Evolutionary conservation across 2,113 vertebrate species (phyloP).

Genomic region (Lathamus discolor): DNA sequence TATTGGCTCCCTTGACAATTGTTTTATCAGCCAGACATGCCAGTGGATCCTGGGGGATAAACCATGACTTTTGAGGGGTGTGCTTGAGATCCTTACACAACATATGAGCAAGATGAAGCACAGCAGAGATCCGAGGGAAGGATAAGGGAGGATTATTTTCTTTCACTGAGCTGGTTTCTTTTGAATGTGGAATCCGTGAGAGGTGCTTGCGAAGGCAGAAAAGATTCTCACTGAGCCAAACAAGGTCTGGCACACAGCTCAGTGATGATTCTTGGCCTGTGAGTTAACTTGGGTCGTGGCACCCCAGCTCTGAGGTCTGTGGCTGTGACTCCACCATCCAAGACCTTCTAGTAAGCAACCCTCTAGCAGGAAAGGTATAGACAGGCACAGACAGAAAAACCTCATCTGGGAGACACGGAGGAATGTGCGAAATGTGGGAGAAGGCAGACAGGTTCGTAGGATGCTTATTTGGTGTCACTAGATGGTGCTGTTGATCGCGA

Average conservation of each 20-base stretch:
- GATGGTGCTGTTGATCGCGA: constrained; percentile 44
- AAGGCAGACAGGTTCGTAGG: background rate
- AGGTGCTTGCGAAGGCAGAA: background rate
- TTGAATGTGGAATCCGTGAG: background rate
- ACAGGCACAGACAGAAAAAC: background rate
- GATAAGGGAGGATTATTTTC: background rate
- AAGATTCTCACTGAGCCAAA: background rate
- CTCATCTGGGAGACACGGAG: background rate
- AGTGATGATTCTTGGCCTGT: background rate
- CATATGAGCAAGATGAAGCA: background rate
- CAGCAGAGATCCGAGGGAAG: background rate
- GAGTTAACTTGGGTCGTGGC: background rate
- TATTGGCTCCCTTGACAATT: background rate
- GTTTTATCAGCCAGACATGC: background rate
- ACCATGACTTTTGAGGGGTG: background rate
- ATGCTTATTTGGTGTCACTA: background rate
- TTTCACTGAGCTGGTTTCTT: background rate
- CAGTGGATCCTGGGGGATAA: background rate
- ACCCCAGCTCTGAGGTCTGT: background rate
- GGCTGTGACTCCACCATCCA: background rate
- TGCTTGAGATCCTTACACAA: background rate
- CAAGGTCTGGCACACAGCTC: background rate
- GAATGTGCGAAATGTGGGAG: rapidly evolving
- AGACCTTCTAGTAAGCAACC: background rate
- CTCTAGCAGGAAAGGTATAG: background rate